phyloP scores from a whole-genome alignment of 1,140 invertebrate genomes.

The Tetranychus cinnabarinus region DNA sequence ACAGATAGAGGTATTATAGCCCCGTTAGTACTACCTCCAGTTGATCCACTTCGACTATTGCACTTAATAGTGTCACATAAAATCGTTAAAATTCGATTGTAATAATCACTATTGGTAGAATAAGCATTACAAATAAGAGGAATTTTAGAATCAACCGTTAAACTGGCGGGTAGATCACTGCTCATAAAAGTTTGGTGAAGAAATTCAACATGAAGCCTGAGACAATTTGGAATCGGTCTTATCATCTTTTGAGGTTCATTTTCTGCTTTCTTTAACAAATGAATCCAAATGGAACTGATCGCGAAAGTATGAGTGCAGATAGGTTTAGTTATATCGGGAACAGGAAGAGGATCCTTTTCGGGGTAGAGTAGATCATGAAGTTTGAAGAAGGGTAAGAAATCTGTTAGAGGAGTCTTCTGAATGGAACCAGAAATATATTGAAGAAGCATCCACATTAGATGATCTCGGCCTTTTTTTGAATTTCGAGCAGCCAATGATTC shows the following conservation, averaged over 20 bases:
- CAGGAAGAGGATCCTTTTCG: conserved; percentile 61
- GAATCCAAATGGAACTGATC: conserved; percentile 84
- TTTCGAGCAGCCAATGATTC: conserved; percentile 48
- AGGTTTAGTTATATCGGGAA: conserved; percentile 60
- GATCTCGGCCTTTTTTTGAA: conserved; percentile 65
- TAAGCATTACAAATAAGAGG: conserved; percentile 83
- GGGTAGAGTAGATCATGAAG: conserved; percentile 77
- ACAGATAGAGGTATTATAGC: conserved; percentile 45
- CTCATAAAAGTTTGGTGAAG: conserved; percentile 37
- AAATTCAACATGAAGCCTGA: conserved; percentile 42
- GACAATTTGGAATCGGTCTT: conserved; percentile 48
- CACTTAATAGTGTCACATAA: too few relatives aligned
- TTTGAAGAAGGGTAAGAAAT: conserved; percentile 71
- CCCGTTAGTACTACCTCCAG: conserved; percentile 31
- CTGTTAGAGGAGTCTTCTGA: conserved; percentile 61
- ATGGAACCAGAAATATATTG: conserved; percentile 92
- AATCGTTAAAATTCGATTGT: conserved; percentile 33
- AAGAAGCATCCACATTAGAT: conserved; percentile 89
- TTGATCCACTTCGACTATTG: too few relatives aligned
- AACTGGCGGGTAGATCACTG: conserved; percentile 14
- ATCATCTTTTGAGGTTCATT: conserved; percentile 44
- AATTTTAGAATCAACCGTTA: conserved; percentile 56
- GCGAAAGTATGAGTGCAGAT: conserved; percentile 76
- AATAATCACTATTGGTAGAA: conserved; percentile 47
- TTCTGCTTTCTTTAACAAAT: conserved; percentile 75